Percentiles rank a stretch among this genome's conserved stretches.
These are phyloP conservation scores for Catharus bicknelli DNA, from an alignment of 2,113 vertebrate genomes.

Conservation along the genomic window DNA sequence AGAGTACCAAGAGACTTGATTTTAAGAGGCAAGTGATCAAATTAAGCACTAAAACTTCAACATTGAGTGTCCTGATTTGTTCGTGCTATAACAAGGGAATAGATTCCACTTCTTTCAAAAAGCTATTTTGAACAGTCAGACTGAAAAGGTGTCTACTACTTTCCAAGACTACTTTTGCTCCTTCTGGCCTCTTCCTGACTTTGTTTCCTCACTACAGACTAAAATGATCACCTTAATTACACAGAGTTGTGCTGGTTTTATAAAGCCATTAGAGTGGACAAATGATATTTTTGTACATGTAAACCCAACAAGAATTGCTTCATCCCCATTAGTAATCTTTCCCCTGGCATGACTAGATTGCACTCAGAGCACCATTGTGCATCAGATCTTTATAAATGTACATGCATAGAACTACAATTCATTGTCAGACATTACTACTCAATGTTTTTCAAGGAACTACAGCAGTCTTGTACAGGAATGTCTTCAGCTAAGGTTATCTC, in stretches of 20 bases:
- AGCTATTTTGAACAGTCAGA: neutral
- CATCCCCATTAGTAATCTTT: neutral
- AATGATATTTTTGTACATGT: neutral
- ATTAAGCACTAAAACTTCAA: neutral
- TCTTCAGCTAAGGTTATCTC: neutral
- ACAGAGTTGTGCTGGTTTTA: neutral
- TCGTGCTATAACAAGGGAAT: neutral
- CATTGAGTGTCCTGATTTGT: neutral
- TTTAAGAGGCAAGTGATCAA: neutral
- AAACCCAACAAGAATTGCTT: neutral
- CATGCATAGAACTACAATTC: neutral
- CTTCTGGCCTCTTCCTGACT: neutral
- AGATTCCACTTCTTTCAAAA: neutral
- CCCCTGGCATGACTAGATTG: neutral
- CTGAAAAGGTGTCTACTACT: neutral
- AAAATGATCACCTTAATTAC: neutral
- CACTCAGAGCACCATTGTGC: neutral
- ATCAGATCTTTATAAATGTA: neutral
- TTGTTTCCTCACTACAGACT: neutral
- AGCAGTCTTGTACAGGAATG: neutral
- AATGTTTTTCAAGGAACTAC: neutral
- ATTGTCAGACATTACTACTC: neutral
- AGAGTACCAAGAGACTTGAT: neutral
- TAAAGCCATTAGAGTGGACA: neutral
- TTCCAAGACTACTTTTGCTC: neutral